Conservation (phyloP, 2,797 vertebrate genomes). For the Phataginus tricuspis region DNA sequence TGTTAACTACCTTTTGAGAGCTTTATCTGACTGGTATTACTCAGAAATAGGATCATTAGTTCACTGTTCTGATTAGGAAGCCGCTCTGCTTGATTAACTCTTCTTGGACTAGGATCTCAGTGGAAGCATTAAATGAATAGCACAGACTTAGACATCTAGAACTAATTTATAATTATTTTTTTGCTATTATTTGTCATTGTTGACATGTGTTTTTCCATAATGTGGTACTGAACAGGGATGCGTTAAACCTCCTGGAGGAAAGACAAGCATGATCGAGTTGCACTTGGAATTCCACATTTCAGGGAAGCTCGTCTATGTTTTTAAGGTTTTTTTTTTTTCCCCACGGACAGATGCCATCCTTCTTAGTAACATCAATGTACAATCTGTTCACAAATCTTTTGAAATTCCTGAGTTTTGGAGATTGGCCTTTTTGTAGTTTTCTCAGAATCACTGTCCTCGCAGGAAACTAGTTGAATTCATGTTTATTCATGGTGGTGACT, state of each 20-base stretch:
- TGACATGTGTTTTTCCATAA: conserved; percentile 84
- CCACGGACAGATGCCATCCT: not conserved
- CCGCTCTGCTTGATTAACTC: conserved; percentile 89
- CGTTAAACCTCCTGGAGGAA: conserved; percentile 66
- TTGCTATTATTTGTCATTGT: conserved; percentile 83
- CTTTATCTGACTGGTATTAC: conserved; percentile 89
- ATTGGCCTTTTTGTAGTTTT: conserved; percentile 8
- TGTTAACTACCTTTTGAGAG: conserved; percentile 91
- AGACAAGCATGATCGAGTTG: not conserved
- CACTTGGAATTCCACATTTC: not conserved
- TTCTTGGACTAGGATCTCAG: conserved; percentile 86
- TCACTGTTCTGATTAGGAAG: conserved; percentile 88
- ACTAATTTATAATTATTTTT: conserved; percentile 88
- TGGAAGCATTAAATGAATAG: conserved; percentile 84
- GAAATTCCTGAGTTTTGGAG: conserved; percentile 31
- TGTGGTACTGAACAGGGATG: conserved; percentile 66
- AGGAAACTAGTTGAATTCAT: not conserved
- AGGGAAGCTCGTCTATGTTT: not conserved
- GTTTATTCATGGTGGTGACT: not conserved
- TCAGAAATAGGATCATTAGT: conserved; percentile 89
- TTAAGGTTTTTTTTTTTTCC: not conserved
- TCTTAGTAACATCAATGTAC: not conserved
- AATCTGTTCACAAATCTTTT: not conserved
- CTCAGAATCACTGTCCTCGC: not conserved
- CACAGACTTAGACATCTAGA: conserved; percentile 83